Conservation (phyloP, 2,113 vertebrate species). For the Mugil cephalus region DNA sequence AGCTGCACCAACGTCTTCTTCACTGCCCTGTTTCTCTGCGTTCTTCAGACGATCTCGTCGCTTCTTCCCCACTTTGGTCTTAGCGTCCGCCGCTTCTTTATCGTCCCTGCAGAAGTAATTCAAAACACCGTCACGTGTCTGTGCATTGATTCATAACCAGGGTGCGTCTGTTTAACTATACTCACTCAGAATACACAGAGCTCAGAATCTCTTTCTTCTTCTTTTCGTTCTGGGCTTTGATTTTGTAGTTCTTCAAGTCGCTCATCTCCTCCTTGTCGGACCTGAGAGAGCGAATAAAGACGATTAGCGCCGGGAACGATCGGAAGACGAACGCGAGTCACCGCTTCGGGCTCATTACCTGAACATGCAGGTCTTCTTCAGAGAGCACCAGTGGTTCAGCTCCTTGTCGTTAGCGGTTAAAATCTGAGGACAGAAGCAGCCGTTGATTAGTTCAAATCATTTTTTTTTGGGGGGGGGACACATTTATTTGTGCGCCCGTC, state of each 20-base stretch:
- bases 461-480: too few relatives aligned
- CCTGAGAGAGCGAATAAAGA: constrained; percentile 65
- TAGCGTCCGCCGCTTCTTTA: constrained; percentile 54
- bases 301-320: fast-evolving
- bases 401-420: constrained; percentile 88
- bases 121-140: neutral
- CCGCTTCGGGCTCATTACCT: constrained; percentile 76
- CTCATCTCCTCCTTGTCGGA: constrained; percentile 87
- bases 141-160: too few relatives aligned
- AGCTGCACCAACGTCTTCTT: neutral
- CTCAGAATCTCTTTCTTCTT: constrained; percentile 87
- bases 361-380: constrained; percentile 95
- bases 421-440: constrained; percentile 78
- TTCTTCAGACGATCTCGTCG: constrained; percentile 55
- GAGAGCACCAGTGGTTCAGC: constrained; percentile 91
- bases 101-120: constrained; percentile 63
- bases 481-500: neutral
- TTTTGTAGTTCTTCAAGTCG: constrained; percentile 85
- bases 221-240: constrained; percentile 83
- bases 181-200: constrained; percentile 86
- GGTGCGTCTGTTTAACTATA: constrained; percentile 13
- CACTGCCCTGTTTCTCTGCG: constrained; percentile 24
- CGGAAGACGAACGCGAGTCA: neutral
- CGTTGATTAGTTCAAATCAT: neutral
- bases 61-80: constrained; percentile 78